A percentile compares a stretch with the other conserved stretches of the same genome.
These are phyloP conservation scores for Ylistrum balloti DNA, from an alignment of 1,140 invertebrate species.

Conservation along the genomic window DNA sequence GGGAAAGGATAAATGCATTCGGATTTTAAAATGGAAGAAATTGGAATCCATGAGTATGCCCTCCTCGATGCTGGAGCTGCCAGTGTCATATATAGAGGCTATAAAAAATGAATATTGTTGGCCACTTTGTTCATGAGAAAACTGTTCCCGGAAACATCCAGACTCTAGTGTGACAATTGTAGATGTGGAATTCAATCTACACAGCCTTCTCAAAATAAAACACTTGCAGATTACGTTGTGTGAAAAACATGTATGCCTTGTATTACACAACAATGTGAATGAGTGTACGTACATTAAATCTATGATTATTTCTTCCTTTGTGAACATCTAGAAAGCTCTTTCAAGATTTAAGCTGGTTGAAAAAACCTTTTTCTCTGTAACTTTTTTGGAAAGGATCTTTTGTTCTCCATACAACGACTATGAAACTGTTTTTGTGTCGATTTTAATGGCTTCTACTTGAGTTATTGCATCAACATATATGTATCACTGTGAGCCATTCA, in stretches of 20 bases:
- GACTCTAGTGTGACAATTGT: background rate
- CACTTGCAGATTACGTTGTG: background rate
- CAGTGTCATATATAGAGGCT: no score
- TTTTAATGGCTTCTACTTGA: background rate
- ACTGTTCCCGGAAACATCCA: background rate
- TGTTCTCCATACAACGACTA: background rate
- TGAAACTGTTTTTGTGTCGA: background rate
- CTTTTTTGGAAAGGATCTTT: background rate
- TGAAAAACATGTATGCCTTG: background rate
- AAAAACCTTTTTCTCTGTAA: background rate
- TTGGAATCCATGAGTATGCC: background rate
- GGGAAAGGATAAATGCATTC: background rate
- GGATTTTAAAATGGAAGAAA: background rate
- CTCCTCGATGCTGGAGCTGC: no score
- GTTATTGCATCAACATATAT: background rate
- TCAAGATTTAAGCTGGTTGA: constrained; percentile 2
- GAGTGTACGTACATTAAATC: background rate
- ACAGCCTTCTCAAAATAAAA: background rate
- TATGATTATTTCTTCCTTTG: background rate
- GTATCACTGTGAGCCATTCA: background rate
- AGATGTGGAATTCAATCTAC: background rate
- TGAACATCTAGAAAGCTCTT: background rate
- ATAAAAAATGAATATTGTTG: background rate
- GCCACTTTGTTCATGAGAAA: background rate
- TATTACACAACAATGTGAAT: background rate